Base-by-base conservation (phyloP, 2,113 vertebrate genomes). In the Columba janthina region DNA sequence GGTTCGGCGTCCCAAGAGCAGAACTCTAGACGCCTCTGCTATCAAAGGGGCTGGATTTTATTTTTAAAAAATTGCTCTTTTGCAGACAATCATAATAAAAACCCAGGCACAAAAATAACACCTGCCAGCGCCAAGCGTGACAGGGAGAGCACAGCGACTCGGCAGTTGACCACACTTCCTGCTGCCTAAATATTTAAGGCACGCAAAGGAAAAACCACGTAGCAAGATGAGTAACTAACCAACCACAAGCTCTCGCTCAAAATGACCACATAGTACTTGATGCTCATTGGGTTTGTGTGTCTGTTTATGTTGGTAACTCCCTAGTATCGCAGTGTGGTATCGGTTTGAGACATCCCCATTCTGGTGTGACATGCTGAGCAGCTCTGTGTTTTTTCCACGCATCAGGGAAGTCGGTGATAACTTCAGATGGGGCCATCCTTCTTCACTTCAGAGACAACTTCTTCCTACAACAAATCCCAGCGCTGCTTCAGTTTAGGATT, bases 101-200 rank as follows among this genome's bases (percentile, higher is more conserved):
- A 18, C 28, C 16, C 50, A 20, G 51, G 20, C 60, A 96, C 8
- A 10, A 87, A 95, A 92, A 71, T 19, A 95, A 90, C 89, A 94
- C 46, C 90, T 94, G 95, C 57, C 81, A 46, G 34, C 24, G 71
- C 50, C 88, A 69, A 96, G 64, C 15, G 20, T 56, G 64, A 77
- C 13, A 2, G 67, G 53, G 89, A 77, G 77, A 87, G 71, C 10
- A 36, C 46, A 67, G 71, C 51, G 58, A 10, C 54, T 83, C 75
- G 72, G 93, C 92, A 97, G 84, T 56, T 95, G 91, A 89, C 60
- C 86, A 90, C 46, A 24, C 81, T 96, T 95, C 95, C 95, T 92
- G 80, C 88, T 94, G 85, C 82, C 79, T 81, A 46, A 81, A 44
- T 78, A 96, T 73, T 71, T 79, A 85, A 88, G 73, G 62, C 79